phyloP scores from a whole-genome alignment of 1,140 invertebrate genomes.

The Orius insidiosus region DNA sequence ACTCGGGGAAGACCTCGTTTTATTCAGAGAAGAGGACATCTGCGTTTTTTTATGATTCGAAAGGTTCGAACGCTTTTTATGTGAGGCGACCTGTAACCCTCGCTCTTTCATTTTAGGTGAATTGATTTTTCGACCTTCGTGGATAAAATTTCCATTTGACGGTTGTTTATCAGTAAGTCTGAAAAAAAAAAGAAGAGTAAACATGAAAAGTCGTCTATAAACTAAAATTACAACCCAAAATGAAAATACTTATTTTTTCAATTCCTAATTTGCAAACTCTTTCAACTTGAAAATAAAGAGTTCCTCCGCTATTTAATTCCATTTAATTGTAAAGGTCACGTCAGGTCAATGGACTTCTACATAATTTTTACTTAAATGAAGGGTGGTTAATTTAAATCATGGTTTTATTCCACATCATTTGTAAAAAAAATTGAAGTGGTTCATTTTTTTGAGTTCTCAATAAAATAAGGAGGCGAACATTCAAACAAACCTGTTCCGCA shows the following conservation, averaged over 20 bases:
- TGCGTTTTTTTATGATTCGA: not conserved
- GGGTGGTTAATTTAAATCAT: no score
- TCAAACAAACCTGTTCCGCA: no score
- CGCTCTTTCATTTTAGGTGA: conserved; percentile 5
- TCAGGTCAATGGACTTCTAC: no score
- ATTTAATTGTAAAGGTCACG: no score
- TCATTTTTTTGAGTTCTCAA: no score
- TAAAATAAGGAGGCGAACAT: no score
- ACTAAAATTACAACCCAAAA: no score
- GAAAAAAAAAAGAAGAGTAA: not conserved
- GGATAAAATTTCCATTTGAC: not conserved
- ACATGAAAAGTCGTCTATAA: not conserved
- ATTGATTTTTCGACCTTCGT: not conserved
- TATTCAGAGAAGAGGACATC: not conserved
- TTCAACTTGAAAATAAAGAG: not conserved
- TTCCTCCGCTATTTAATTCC: not conserved
- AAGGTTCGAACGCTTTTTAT: not conserved
- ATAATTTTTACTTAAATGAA: no score
- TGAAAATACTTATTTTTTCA: no score
- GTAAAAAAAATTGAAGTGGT: no score
- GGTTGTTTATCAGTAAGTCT: not conserved
- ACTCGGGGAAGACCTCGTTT: not conserved
- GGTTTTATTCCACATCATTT: no score
- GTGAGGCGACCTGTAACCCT: conserved; percentile 1
- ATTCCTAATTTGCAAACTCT: no score